Evolutionary conservation across 2,797 vertebrate species (phyloP), one percentile per base, ranked within the genome.

Genomic region (Myotis vivesi): DNA sequence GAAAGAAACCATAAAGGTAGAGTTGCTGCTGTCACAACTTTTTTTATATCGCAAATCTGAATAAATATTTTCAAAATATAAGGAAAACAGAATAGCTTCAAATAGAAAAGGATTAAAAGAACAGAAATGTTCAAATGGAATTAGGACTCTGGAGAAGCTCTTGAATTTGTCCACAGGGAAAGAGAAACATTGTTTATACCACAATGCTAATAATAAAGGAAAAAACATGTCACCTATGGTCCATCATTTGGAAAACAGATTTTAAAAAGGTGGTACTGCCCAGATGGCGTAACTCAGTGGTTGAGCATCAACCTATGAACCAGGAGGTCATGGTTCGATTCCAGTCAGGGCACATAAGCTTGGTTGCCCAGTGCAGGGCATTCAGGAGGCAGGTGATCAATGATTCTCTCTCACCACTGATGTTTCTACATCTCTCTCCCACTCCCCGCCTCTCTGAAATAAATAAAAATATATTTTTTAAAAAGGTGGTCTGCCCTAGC

Each of bases 31-130:
- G 7, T 46, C n/a, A 66, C 69, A 59, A 57, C 19, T 25, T 55
- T 71, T 75, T 66, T 73, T 33, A 30, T 53, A 49, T 62, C 33
- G 66, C 4, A 80, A 95, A 89, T 57, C 30, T 83, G 16, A 73
- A 94, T n/a, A 89, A 92, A 55, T 41, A 91, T 25, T 82, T 75
- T 71, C 51, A 92, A 59, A 86, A 77, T 64, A 53, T 44, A 85
- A 49, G 3, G 69, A 17, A 87, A 92, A 82, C 13, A 69, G 23
- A 20, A 25, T 19, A 62, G 10, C 33, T 22, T 72, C 38, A 89
- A 92, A 91, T 33, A 46, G 3, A 38, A 23, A 87, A 83, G 2
- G 30, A 59, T 66, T 75, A 71, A 55, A 93, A 92, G 30, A 77
- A 23, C 6, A 87, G 16, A 72, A 66, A 19, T n/a, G 46, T 49